These are phyloP conservation scores for Hydractinia symbiolongicarpus DNA, from an alignment of 30 jellyfish, hydroid and myxozoan genomes.

Conservation along the genomic window DNA sequence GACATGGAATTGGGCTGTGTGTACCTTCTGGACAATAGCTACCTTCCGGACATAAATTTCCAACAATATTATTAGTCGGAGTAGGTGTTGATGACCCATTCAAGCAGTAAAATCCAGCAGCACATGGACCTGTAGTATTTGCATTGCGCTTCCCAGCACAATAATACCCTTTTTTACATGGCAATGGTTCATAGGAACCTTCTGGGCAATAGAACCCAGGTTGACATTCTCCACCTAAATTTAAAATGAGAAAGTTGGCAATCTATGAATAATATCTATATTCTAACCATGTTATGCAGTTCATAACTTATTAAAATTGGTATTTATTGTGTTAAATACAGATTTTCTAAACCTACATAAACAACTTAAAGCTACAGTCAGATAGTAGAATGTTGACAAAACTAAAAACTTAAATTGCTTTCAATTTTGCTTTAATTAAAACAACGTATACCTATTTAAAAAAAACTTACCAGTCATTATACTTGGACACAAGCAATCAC, in stretches of 20 bases:
- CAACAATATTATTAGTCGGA: slow-evolving; percentile 69
- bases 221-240: slow-evolving; percentile 91
- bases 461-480: slow-evolving; percentile 65
- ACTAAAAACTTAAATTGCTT: not conserved
- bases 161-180: slow-evolving; percentile 82
- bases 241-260: not conserved
- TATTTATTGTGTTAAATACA: too few relatives aligned
- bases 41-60: slow-evolving; percentile 87
- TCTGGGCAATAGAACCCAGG: slow-evolving; percentile 90
- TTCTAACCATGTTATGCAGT: not conserved
- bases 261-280: not conserved
- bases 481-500: slow-evolving; percentile 72
- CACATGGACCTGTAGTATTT: slow-evolving; percentile 56
- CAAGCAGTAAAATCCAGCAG: slow-evolving; percentile 65
- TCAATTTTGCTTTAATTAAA: not conserved
- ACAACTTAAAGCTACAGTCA: not conserved
- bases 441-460: not conserved
- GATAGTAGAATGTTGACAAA: not conserved
- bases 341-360: too few relatives aligned
- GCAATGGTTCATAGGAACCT: slow-evolving; percentile 70
- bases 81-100: slow-evolving; percentile 70
- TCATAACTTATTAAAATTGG: too few relatives aligned
- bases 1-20: slow-evolving; percentile 65
- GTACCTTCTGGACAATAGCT: slow-evolving; percentile 62
- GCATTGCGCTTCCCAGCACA: slow-evolving; percentile 66